phyloP scores from a whole-genome alignment of 1,140 invertebrate species.

The Pseudomyrmex gracilis region DNA sequence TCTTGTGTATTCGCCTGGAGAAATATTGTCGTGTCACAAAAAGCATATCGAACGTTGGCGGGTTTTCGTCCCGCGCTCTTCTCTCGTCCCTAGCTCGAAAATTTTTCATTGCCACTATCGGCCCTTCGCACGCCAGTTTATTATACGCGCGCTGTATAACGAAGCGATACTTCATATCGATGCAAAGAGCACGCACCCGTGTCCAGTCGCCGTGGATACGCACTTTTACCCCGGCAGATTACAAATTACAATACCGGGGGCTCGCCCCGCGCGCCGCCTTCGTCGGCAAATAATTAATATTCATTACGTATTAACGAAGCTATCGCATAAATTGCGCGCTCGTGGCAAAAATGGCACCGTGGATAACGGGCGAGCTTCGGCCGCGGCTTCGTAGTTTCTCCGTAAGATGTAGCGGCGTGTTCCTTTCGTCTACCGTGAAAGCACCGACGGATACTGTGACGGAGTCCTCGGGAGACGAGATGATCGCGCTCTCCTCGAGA shows the following conservation, averaged over 20 bases:
- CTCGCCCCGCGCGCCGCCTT: conserved; percentile 47
- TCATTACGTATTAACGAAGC: conserved; percentile 85
- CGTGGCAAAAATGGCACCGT: conserved; percentile 71
- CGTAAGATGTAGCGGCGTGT: conserved; percentile 82
- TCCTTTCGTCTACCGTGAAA: conserved; percentile 44
- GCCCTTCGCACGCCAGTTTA: conserved; percentile 54
- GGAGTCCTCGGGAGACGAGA: conserved; percentile 24
- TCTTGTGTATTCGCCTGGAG: not conserved
- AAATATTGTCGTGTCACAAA: conserved; percentile 52
- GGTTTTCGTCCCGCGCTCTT: conserved; percentile 6
- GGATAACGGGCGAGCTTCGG: conserved; percentile 72
- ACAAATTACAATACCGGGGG: conserved; percentile 82
- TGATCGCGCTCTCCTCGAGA: not conserved
- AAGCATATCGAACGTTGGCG: conserved; percentile 13
- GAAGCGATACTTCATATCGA: conserved; percentile 73
- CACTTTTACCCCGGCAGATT: conserved; percentile 79
- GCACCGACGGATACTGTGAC: conserved; percentile 6
- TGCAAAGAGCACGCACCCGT: conserved; percentile 65
- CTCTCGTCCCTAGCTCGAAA: conserved; percentile 8
- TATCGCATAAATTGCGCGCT: conserved; percentile 82
- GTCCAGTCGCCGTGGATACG: conserved; percentile 61
- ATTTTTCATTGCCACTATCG: conserved; percentile 59
- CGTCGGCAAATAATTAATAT: conserved; percentile 85
- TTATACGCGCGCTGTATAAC: conserved; percentile 64
- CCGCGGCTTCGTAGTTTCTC: conserved; percentile 68